phyloP scores from a whole-genome alignment of 1,140 invertebrate species.

The Stegodyphus dumicola region DNA sequence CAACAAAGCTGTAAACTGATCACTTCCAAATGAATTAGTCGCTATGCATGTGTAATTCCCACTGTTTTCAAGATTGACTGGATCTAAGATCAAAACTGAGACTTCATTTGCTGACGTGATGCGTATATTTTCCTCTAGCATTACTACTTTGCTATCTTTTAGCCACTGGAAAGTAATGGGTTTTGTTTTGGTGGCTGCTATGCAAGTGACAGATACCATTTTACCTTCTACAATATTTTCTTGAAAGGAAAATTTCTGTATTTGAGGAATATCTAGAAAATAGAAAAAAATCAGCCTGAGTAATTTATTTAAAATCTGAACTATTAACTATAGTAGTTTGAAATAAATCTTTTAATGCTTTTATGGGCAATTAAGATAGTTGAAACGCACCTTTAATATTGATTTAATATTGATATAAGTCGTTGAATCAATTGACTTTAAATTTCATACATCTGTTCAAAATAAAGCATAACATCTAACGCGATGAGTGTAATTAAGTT shows the following conservation, averaged over 20 bases:
- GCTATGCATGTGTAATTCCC: constrained; percentile 65
- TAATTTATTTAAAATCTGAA: too few relatives aligned
- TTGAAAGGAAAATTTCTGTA: constrained; percentile 48
- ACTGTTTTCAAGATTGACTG: constrained; percentile 74
- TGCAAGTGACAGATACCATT: constrained; percentile 34
- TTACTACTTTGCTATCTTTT: constrained; percentile 55
- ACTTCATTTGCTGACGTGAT: constrained; percentile 35
- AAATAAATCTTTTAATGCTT: too few relatives aligned
- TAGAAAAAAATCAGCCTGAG: too few relatives aligned
- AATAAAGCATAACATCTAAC: too few relatives aligned
- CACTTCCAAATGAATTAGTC: constrained; percentile 44
- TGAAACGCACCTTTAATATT: not conserved
- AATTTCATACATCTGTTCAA: too few relatives aligned
- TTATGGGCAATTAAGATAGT: too few relatives aligned
- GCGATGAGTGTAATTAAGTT: too few relatives aligned
- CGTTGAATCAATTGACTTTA: not conserved
- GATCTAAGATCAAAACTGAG: constrained; percentile 75
- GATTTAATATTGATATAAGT: not conserved
- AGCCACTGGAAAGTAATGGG: constrained; percentile 50
- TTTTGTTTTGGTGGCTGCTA: not conserved
- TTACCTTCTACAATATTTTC: constrained; percentile 38
- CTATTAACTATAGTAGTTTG: too few relatives aligned
- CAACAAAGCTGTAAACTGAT: constrained; percentile 41
- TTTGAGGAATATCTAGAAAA: constrained; percentile 27
- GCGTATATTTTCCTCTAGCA: not conserved